Conservation (phyloP, 2,797 vertebrate species). For the Melopsittacus undulatus region DNA sequence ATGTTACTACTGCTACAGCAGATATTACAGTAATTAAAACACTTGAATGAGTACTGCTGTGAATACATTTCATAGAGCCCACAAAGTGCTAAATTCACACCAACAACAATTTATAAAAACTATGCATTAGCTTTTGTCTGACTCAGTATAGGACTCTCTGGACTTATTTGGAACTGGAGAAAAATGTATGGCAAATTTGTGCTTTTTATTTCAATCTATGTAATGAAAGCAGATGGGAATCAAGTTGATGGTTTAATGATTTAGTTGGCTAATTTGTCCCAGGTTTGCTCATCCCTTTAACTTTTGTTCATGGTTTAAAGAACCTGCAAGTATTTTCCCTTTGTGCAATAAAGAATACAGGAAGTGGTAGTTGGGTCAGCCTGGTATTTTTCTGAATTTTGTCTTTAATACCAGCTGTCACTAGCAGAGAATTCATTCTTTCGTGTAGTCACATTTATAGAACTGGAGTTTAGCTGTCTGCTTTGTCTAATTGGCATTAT, state of each 20-base stretch:
- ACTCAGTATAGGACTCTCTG: not conserved
- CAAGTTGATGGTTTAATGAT: not conserved
- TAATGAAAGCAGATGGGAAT: not conserved
- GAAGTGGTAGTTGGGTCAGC: not conserved
- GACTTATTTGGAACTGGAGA: not conserved
- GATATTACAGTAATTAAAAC: not conserved
- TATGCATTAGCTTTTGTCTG: not conserved
- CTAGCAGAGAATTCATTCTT: not conserved
- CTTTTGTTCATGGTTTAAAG: not conserved
- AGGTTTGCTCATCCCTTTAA: not conserved
- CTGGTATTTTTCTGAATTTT: slow-evolving; percentile 6
- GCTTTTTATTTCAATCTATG: not conserved
- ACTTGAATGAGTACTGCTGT: not conserved
- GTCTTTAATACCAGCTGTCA: not conserved
- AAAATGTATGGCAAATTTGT: not conserved
- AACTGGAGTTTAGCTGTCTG: not conserved
- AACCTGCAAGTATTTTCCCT: not conserved
- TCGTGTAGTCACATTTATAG: not conserved
- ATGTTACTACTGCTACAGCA: not conserved
- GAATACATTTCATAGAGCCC: not conserved
- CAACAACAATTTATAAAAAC: not conserved
- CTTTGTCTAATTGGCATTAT: slow-evolving; percentile 31
- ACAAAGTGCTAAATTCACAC: not conserved
- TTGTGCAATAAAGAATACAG: not conserved
- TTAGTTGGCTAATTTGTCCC: slow-evolving; percentile 5